These are phyloP conservation scores for Agrochola lychnidis DNA, from an alignment of 2,888 invertebrate species.

Conservation along the genomic window DNA sequence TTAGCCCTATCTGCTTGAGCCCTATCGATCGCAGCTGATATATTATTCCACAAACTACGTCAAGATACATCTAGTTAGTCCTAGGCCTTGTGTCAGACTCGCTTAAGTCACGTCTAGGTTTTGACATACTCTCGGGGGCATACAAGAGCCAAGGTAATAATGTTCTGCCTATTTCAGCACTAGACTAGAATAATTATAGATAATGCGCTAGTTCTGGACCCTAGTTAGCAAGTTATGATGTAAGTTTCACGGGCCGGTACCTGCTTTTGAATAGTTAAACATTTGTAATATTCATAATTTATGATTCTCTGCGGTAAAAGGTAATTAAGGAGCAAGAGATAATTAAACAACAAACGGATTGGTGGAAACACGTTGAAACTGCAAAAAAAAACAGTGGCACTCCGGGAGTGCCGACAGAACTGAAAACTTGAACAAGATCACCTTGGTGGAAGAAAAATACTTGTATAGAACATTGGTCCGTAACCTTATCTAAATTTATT, in stretches of 20 bases:
- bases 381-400: too few species aligned
- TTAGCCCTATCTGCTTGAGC: not conserved
- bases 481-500: too few species aligned
- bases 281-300: constrained; percentile 40
- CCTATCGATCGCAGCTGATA: constrained; percentile 20
- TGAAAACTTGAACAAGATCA: too few species aligned
- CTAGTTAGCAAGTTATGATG: constrained; percentile 33
- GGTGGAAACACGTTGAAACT: not conserved
- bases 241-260: constrained; percentile 29
- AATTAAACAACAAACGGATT: not conserved
- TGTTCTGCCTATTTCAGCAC: constrained; percentile 33
- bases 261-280: constrained; percentile 38
- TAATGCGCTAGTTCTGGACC: constrained; percentile 22
- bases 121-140: constrained; percentile 41
- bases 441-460: too few species aligned
- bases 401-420: too few species aligned
- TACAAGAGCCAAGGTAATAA: constrained; percentile 36
- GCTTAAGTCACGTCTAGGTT: constrained; percentile 47
- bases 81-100: constrained; percentile 16
- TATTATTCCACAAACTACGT: constrained; percentile 22
- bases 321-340: not conserved
- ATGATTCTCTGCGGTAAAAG: constrained; percentile 5
- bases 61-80: constrained; percentile 12
- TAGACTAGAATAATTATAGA: constrained; percentile 47
- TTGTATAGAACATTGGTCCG: too few species aligned